Evolutionary conservation across 2,888 invertebrate species (phyloP).

Genomic region (Platycheirus albimanus): DNA sequence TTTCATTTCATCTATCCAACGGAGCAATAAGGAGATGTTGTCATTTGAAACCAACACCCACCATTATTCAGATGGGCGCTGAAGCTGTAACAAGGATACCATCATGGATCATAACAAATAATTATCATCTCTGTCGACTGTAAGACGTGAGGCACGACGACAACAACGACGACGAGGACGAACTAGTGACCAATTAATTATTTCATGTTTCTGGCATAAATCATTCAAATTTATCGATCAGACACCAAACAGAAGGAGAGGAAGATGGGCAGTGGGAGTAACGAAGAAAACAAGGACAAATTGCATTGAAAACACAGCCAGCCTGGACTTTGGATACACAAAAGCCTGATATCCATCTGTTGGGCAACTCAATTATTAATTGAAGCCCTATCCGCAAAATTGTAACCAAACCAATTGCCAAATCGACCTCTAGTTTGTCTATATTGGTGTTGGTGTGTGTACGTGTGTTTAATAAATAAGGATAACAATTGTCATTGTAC

Average conservation of each 20-base stretch:
- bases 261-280: neutral
- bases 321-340: slow-evolving; percentile 36
- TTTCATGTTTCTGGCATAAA: slow-evolving; percentile 71
- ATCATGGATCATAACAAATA: slow-evolving; percentile 69
- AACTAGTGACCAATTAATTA: slow-evolving; percentile 72
- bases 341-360: slow-evolving; percentile 58
- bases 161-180: slow-evolving; percentile 1
- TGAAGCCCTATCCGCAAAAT: slow-evolving; percentile 58
- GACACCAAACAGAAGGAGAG: neutral
- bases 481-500: slow-evolving; percentile 35
- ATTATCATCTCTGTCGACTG: slow-evolving; percentile 67
- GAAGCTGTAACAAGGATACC: slow-evolving; percentile 59
- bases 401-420: slow-evolving; percentile 67
- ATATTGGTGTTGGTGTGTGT: neutral
- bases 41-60: slow-evolving; percentile 59
- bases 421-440: slow-evolving; percentile 38
- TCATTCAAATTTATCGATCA: slow-evolving; percentile 73
- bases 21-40: slow-evolving; percentile 40
- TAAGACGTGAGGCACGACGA: slow-evolving; percentile 45
- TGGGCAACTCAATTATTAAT: slow-evolving; percentile 65
- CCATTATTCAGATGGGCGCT: slow-evolving; percentile 41
- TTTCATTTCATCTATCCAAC: neutral
- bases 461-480: slow-evolving; percentile 40
- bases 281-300: slow-evolving; percentile 20
- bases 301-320: slow-evolving; percentile 17